Conservation (phyloP, 2,797 vertebrate species). For the Phataginus tricuspis region DNA sequence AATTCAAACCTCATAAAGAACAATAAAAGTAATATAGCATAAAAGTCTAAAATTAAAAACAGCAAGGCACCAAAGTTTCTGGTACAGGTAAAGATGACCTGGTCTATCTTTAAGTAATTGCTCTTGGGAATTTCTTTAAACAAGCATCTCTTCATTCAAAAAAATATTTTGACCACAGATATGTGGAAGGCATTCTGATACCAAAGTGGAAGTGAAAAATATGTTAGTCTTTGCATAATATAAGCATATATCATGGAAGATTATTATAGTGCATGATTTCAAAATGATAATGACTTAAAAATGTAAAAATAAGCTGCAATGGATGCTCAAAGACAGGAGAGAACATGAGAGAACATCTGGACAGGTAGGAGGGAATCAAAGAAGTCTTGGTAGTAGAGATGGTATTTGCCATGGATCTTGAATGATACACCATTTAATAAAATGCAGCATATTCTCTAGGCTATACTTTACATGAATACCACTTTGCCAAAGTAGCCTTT, state of each 20-base stretch:
- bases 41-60: constrained; percentile 20
- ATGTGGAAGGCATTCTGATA: background rate
- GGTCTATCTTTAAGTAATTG: background rate
- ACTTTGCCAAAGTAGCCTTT: constrained; percentile 30
- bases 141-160: background rate
- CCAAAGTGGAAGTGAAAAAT: constrained; percentile 14
- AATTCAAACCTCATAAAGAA: constrained; percentile 42
- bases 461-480: background rate
- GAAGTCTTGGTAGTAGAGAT: background rate
- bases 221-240: background rate
- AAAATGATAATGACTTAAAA: background rate
- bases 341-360: background rate
- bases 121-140: background rate
- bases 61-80: background rate
- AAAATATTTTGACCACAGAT: background rate
- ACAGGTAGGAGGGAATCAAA: background rate
- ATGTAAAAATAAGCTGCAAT: background rate
- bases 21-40: background rate
- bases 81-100: background rate
- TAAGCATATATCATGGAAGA: background rate
- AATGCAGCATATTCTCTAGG: background rate
- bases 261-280: background rate
- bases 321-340: background rate
- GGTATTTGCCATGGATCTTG: constrained; percentile 42
- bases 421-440: background rate